phyloP scores from a whole-genome alignment of 1,140 invertebrate genomes.

The Latrodectus geometricus region DNA sequence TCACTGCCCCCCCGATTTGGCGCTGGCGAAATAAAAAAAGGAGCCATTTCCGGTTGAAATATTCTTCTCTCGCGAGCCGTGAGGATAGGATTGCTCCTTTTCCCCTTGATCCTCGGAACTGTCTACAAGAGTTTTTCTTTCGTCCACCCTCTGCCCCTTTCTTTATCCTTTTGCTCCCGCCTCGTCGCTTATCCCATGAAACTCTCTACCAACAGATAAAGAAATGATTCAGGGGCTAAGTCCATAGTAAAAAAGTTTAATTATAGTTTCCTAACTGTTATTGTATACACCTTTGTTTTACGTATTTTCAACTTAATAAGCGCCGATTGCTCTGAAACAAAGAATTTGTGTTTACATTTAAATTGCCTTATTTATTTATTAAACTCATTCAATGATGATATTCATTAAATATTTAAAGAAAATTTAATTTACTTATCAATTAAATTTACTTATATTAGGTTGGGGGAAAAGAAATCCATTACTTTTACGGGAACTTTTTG shows the following conservation, averaged over 20 bases:
- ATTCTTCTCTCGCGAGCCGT: constrained; percentile 48
- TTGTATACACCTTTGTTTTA: not conserved
- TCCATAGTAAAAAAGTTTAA: not conserved
- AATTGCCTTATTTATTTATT: too few species aligned
- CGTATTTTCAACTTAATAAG: too few species aligned
- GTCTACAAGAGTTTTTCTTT: constrained; percentile 52
- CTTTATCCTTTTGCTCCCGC: constrained; percentile 46
- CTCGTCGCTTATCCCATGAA: constrained; percentile 32
- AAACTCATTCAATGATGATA: too few species aligned
- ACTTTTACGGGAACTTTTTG: too few species aligned
- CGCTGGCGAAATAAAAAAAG: constrained; percentile 24
- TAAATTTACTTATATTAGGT: too few species aligned
- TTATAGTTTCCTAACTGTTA: not conserved
- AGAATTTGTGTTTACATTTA: too few species aligned
- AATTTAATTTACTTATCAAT: too few species aligned
- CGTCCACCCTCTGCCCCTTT: constrained; percentile 8
- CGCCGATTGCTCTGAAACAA: too few species aligned
- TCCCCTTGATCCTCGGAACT: constrained; percentile 45
- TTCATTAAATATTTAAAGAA: too few species aligned
- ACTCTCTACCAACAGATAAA: constrained; percentile 52
- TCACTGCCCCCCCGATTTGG: not conserved
- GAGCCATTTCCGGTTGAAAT: constrained; percentile 54
- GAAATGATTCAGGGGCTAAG: not conserved
- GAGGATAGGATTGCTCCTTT: constrained; percentile 11
- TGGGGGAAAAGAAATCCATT: too few species aligned